Conservation (phyloP, 1,140 invertebrate species). For the Arion vulgaris region DNA sequence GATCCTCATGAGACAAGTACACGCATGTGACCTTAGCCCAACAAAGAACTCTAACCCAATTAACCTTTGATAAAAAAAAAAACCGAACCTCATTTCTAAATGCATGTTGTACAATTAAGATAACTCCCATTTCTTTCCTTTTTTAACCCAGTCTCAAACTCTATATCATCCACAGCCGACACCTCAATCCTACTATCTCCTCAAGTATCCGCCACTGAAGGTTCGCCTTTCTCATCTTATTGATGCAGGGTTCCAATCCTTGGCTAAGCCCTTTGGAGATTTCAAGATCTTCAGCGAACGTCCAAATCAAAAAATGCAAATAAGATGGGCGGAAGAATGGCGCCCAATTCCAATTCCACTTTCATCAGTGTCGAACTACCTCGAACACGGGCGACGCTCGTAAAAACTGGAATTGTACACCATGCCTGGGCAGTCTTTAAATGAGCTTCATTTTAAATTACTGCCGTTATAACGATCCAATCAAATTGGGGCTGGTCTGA, state of each 20-base stretch:
- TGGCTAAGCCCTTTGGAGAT: conserved; percentile 2
- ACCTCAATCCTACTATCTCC: neutral
- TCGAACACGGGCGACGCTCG: neutral
- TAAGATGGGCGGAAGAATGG: conserved; percentile 19
- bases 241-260: neutral
- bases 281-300: neutral
- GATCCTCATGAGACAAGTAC: too few relatives aligned
- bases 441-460: conserved; percentile 24
- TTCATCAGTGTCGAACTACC: conserved; percentile 17
- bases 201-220: neutral
- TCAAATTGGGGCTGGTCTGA: neutral
- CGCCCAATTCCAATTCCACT: conserved; percentile 23
- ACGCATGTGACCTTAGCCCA: neutral
- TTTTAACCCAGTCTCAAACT: too few relatives aligned
- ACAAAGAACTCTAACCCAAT: neutral
- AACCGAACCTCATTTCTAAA: neutral
- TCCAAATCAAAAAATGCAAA: conserved; percentile 27
- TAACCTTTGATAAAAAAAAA: neutral
- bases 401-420: conserved; percentile 8
- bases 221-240: neutral
- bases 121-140: too few relatives aligned
- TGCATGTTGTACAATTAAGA: neutral
- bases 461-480: conserved; percentile 11
- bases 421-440: neutral
- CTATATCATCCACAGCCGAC: neutral